These are phyloP conservation scores for Fulica atra DNA, from an alignment of 2,113 vertebrate species.

Conservation along the genomic window DNA sequence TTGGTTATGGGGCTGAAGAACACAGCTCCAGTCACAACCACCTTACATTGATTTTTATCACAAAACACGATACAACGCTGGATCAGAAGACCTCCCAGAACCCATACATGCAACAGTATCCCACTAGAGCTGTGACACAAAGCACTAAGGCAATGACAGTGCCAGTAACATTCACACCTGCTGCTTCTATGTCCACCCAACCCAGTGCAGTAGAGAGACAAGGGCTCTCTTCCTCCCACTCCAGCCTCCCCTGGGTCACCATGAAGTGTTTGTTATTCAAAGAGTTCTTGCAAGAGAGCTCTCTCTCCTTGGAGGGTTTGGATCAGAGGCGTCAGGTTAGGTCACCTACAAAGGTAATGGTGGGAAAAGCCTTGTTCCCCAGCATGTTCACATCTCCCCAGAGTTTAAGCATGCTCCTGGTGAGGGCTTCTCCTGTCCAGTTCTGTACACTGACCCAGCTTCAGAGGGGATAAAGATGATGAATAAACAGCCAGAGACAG, in stretches of 20 bases:
- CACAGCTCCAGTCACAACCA: background rate
- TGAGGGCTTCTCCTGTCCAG: background rate
- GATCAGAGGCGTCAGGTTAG: background rate
- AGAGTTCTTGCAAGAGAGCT: background rate
- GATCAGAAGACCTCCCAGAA: constrained; percentile 3
- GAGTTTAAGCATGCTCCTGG: background rate
- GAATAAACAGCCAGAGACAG: background rate
- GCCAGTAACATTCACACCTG: background rate
- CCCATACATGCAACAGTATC: background rate
- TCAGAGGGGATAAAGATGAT: background rate
- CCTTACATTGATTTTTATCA: background rate
- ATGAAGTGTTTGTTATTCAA: background rate
- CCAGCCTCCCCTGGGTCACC: background rate
- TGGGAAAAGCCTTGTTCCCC: background rate
- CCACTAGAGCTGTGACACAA: background rate
- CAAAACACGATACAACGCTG: background rate
- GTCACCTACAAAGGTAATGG: background rate
- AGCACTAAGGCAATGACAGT: background rate
- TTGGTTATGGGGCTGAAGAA: background rate
- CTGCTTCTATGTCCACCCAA: background rate
- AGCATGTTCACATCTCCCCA: background rate
- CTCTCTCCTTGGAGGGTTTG: background rate
- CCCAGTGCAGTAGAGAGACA: background rate
- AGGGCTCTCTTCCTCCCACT: background rate
- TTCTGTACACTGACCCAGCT: background rate